Base-by-base conservation (phyloP, 2,113 vertebrate genomes). In the Lophius piscatorius region DNA sequence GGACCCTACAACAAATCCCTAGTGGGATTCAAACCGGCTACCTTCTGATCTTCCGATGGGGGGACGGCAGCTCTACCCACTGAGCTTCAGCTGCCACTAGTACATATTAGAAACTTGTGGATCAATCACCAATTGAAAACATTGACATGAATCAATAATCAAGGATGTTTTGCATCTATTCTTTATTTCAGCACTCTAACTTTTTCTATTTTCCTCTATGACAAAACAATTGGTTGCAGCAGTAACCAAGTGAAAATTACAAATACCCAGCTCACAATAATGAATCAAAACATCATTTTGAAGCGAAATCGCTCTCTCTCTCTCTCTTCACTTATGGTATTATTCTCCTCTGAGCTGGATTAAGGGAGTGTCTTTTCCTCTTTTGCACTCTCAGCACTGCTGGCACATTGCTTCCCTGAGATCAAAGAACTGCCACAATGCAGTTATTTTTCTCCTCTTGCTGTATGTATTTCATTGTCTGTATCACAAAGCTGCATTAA, bases 401-500 rank as follows among this genome's bases (percentile, higher is more conserved):
- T 75, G 56, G 44, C 51, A 76, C 35, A 67, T 58, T 63, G 51
- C 46, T 74, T 67, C 57, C n/a, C 44, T 33, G 44, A 81, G 81
- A 81, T 81, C 70, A 79, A 80, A 84, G 66, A 57, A 67, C 33
- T 80, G 70, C 52, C 60, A 70, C 48, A 69, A 21, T 46, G 63
- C 52, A 54, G 60, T 39, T 46, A 35, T 48, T 40, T 66, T 58
- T 74, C 35, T 45, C 59, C 56, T 46, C 33, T 26, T 20, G 24
- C 63, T 49, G 55, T 63, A 52, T 29, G 13, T 18, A 65, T 41
- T 79, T 62, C 41, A 75, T 60, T 77, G 50, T 77, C 50, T 63
- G 26, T 39, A 41, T 63, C 20, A 62, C 42, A 66, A 36, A 62
- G 29, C 52, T 42, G 44, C 60, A 67, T 50, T 72, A 60, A 82